Percentiles rank a stretch among this genome's conserved stretches.
These are phyloP conservation scores for Brachionus paranguensis DNA, from an alignment of 1,140 invertebrate species.

Conservation along the genomic window DNA sequence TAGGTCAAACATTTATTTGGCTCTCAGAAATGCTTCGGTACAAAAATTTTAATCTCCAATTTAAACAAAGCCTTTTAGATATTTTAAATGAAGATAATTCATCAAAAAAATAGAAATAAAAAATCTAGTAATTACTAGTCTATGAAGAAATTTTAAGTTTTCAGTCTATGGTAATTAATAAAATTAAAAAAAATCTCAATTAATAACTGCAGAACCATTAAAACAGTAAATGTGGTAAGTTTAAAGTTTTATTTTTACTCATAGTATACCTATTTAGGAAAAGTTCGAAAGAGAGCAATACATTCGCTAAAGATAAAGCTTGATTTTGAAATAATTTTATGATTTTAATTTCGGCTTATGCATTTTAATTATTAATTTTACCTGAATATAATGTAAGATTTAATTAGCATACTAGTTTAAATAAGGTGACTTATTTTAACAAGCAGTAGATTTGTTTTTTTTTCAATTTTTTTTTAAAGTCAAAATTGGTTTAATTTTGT, in stretches of 20 bases:
- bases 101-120: background rate
- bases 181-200: background rate
- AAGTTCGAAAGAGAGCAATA: background rate
- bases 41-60: slow-evolving; percentile 1
- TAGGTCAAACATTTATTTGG: background rate
- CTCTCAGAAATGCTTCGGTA: background rate
- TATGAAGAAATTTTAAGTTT: background rate
- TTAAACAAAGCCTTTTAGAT: background rate
- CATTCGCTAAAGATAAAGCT: background rate
- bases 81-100: background rate
- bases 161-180: background rate
- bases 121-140: background rate
- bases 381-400: background rate
- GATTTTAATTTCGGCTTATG: background rate
- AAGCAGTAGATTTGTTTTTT: too few species aligned
- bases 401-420: background rate
- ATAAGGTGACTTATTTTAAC: too few species aligned
- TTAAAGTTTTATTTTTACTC: background rate
- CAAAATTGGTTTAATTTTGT: background rate
- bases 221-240: background rate
- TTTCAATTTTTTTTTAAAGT: too few species aligned
- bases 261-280: background rate
- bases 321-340: background rate
- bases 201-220: background rate
- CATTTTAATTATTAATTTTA: background rate